Base-by-base conservation (phyloP, 2,113 vertebrate species). In the Strigops habroptila region DNA sequence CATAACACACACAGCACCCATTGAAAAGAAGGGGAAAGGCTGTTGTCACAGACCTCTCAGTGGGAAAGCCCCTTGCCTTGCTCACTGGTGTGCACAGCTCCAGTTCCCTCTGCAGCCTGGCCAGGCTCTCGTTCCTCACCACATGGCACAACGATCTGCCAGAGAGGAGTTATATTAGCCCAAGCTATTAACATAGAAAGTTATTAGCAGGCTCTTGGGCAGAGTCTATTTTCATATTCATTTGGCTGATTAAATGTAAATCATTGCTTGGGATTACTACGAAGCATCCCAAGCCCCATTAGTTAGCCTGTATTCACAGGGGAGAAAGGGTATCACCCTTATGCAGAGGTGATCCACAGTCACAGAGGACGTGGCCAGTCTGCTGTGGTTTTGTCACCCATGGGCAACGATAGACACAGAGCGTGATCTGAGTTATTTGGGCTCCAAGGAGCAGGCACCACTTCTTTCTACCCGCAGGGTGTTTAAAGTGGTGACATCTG, bases 171-270 rank as follows among this genome's bases (percentile, higher is more conserved):
- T 79, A 4, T 7, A 35, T 52, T 62, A 82, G 65, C 48, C 52
- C 24, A 37, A 89, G n/a, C n/a, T 49, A 89, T 93, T 94, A 89
- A 95, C 91, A 87, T 21, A 80, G 49, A 53, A 96, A 96, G 44
- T 88, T 97, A 87, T 82, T 87, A 84, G 77, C 37, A 86, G 77
- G 67, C 93, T 97, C 88, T 76, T 91, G 93, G 93, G 86, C 83
- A 94, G 90, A 90, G 88, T 93, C 49, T 91, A 44, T 94, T 94
- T 97, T 96, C 81, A 93, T 91, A 94, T 77, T 93, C 37, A 89
- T 92, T 86, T 82, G 51, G 53, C 37, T 93, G 82, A 95, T 96
- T 92, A 94, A 94, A 85, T 83, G 78, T 82, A 93, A 85, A 85
- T 86, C 63, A 22, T 73, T 82, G 53, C 81, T 89, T 6, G 0